Conservation (phyloP, 2,888 invertebrate species). For the Mimas tiliae region DNA sequence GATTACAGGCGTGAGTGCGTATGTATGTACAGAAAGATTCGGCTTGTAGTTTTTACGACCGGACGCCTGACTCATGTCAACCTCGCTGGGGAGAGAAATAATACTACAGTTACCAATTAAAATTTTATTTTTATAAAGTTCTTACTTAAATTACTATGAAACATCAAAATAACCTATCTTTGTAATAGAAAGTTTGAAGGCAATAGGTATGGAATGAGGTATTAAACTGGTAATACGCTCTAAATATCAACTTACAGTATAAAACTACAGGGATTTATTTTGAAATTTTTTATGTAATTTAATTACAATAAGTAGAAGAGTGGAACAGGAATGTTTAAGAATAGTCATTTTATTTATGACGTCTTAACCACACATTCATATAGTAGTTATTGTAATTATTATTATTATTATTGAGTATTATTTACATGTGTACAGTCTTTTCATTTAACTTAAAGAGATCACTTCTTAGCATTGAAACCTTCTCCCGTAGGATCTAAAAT, state of each 20-base stretch:
- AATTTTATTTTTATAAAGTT: conserved; percentile 30
- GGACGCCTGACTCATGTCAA: no score
- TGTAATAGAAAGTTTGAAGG: conserved; percentile 28
- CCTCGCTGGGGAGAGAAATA: no score
- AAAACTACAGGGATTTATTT: conserved; percentile 16
- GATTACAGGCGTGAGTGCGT: no score
- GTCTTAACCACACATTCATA: conserved; percentile 57
- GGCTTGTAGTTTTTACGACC: no score
- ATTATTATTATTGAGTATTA: conserved; percentile 83
- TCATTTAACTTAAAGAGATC: conserved; percentile 81
- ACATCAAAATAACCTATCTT: conserved; percentile 31
- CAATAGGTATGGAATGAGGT: conserved; percentile 13
- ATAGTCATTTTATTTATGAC: conserved; percentile 41
- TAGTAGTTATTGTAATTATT: conserved; percentile 58
- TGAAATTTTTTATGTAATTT: conserved; percentile 33
- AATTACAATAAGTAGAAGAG: conserved; percentile 38
- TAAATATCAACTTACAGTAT: conserved; percentile 18
- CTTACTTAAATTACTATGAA: conserved; percentile 36
- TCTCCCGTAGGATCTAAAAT: conserved; percentile 97
- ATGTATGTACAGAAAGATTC: no score
- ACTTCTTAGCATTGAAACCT: conserved; percentile 93
- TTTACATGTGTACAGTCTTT: conserved; percentile 85
- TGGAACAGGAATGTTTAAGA: conserved; percentile 26
- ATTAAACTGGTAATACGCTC: conserved; percentile 8
- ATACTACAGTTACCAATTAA: conserved; percentile 27